Conservation (phyloP, 92 coral and sea anemone species). For the Porites cylindrica region DNA sequence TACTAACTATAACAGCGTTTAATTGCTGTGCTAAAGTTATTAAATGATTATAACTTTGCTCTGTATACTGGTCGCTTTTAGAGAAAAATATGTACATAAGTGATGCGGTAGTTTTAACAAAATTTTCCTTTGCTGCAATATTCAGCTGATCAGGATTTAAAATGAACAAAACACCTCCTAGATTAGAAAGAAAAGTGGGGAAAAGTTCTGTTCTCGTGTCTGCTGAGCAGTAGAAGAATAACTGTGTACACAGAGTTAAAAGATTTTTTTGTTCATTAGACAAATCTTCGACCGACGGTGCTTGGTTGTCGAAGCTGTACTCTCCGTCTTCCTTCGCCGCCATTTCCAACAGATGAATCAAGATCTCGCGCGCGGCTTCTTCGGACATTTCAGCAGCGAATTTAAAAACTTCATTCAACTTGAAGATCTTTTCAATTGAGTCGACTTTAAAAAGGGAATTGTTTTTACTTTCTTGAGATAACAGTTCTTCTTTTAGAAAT, state of each 20-base stretch:
- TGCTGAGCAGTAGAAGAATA: background rate
- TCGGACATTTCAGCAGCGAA: conserved; percentile 1
- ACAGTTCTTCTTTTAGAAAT: background rate
- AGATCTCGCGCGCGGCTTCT: background rate
- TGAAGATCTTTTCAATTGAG: conserved; percentile 2
- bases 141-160: conserved; percentile 5
- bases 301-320: too few relatives aligned
- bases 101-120: background rate
- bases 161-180: background rate
- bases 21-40: background rate
- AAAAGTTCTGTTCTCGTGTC: background rate
- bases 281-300: too few relatives aligned
- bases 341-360: background rate
- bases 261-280: too few relatives aligned
- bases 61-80: background rate
- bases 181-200: background rate
- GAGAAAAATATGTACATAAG: background rate
- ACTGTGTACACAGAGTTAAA: background rate
- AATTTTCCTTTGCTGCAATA: background rate
- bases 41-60: background rate
- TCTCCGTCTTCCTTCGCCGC: background rate
- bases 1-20: too few relatives aligned
- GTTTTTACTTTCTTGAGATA: background rate
- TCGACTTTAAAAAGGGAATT: background rate
- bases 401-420: background rate